Conservation (phyloP, 2,113 vertebrate species). For the Sinosuthora webbiana region DNA sequence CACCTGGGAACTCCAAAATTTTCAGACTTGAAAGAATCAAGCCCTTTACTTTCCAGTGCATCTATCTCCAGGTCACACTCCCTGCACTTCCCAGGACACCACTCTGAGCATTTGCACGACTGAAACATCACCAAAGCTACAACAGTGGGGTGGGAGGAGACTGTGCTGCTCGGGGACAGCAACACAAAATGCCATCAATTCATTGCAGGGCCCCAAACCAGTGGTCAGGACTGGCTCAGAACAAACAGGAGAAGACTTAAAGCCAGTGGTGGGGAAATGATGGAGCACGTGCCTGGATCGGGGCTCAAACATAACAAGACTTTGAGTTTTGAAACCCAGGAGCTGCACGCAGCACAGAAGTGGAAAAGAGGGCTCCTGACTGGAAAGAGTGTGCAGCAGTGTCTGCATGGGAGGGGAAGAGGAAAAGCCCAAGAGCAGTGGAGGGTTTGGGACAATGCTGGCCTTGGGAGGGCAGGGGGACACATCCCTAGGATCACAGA, state of each 20-base stretch:
- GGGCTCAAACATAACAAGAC: background rate
- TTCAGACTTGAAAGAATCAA: background rate
- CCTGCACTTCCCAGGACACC: background rate
- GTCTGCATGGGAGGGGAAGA: background rate
- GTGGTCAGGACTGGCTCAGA: background rate
- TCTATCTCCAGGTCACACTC: background rate
- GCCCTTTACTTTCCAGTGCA: background rate
- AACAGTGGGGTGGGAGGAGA: background rate
- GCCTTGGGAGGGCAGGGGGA: background rate
- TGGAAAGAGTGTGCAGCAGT: background rate
- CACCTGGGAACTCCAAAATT: background rate
- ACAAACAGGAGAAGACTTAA: background rate
- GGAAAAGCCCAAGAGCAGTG: background rate
- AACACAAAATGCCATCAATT: background rate
- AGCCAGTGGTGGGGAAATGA: background rate
- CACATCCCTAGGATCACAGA: fast-evolving
- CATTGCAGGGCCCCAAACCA: background rate
- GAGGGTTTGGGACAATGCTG: background rate
- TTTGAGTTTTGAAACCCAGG: background rate
- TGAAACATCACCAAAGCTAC: background rate
- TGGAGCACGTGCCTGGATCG: fast-evolving
- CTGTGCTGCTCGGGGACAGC: background rate
- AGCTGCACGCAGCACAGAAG: background rate
- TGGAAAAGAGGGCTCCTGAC: background rate
- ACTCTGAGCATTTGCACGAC: background rate